Conservation (phyloP, 2,797 vertebrate species). For the Ibycter americanus region DNA sequence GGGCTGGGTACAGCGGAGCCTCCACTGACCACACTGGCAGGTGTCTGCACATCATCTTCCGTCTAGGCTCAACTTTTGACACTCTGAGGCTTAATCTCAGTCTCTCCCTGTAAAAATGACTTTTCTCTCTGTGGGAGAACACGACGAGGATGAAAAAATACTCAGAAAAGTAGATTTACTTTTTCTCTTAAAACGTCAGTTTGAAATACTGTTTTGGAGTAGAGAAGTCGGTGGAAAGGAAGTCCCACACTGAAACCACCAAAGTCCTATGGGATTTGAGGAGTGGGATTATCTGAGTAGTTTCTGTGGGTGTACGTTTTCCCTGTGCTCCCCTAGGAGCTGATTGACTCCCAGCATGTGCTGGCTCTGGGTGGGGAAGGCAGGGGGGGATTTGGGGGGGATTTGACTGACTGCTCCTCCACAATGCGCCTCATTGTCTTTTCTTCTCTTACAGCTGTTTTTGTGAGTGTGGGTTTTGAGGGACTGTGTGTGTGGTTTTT, state of each 20-base stretch:
- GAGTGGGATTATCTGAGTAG: background rate
- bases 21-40: background rate
- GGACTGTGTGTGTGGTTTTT: background rate
- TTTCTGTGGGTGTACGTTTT: background rate
- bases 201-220: background rate
- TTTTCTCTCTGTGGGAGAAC: background rate
- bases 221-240: background rate
- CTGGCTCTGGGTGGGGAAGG: background rate
- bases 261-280: background rate
- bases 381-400: background rate
- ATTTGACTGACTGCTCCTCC: conserved; percentile 29
- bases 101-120: background rate
- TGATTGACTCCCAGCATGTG: conserved; percentile 31
- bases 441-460: conserved; percentile 49
- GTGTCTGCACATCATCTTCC: background rate
- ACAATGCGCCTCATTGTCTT: conserved; percentile 46
- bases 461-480: background rate
- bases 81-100: background rate
- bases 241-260: background rate
- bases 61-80: background rate
- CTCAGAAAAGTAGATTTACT: background rate
- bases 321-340: background rate
- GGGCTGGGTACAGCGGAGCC: background rate
- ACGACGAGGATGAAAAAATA: background rate
- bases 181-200: background rate